Percentiles rank a stretch among this genome's conserved stretches.
Conservation (phyloP, 2,113 vertebrate species). For the Ptilonorhynchus violaceus region DNA sequence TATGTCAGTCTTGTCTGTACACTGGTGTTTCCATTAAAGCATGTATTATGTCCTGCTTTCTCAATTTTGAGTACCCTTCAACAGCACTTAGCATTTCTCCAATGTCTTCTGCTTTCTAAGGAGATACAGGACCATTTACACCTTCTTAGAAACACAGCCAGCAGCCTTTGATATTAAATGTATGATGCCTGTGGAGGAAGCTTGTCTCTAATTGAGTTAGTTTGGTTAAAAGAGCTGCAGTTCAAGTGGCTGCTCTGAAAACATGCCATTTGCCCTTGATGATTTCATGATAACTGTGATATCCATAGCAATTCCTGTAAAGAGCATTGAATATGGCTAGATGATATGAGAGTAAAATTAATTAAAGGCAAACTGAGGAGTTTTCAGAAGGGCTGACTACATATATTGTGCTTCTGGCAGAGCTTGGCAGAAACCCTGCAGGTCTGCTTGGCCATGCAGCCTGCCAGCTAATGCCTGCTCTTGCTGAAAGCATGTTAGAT, state of each 20-base stretch:
- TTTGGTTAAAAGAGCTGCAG: not conserved
- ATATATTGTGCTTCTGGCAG: not conserved
- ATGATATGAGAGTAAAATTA: not conserved
- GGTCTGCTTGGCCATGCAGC: not conserved
- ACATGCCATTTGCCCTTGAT: not conserved
- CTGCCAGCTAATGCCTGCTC: not conserved
- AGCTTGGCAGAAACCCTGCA: not conserved
- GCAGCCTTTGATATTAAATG: not conserved
- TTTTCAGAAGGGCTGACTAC: not conserved
- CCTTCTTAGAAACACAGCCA: not conserved
- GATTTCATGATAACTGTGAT: not conserved
- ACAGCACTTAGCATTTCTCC: not conserved
- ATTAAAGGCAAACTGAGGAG: not conserved
- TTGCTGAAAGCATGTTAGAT: not conserved
- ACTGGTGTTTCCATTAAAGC: not conserved
- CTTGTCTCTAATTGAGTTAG: not conserved
- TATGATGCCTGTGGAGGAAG: not conserved
- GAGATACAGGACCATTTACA: not conserved
- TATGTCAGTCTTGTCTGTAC: not conserved
- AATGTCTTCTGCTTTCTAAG: not conserved
- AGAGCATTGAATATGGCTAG: not conserved
- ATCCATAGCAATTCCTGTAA: not conserved
- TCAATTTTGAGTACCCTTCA: not conserved
- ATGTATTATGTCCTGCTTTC: not conserved
- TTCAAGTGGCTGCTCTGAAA: not conserved